Conservation (phyloP, 2,888 invertebrate species). For the Tetragnatha montana region DNA sequence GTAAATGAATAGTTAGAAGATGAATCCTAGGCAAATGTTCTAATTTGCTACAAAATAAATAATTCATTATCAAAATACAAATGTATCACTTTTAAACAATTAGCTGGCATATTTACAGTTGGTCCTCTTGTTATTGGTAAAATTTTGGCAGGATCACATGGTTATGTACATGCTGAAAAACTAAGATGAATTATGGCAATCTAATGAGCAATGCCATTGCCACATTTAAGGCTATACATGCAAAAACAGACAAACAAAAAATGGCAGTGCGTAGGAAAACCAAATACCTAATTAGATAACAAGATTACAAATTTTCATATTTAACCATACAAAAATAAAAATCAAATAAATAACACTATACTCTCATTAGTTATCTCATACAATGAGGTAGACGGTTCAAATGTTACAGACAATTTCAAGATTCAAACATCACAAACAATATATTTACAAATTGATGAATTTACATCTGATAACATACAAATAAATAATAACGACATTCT, state of each 20-base stretch:
- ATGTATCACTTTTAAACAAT: not conserved
- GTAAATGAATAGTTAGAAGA: too few species aligned
- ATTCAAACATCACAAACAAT: conserved; percentile 34
- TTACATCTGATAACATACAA: conserved; percentile 35
- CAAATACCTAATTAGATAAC: conserved; percentile 9
- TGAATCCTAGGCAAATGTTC: too few species aligned
- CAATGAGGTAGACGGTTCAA: conserved; percentile 53
- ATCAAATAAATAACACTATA: conserved; percentile 46
- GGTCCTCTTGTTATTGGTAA: conserved; percentile 43
- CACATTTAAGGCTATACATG: conserved; percentile 10
- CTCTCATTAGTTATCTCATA: conserved; percentile 9
- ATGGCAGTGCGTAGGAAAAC: conserved; percentile 44
- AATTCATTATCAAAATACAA: too few species aligned
- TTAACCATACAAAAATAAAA: conserved; percentile 36
- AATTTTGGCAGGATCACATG: conserved; percentile 58
- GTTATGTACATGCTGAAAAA: conserved; percentile 30
- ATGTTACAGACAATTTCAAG: conserved; percentile 28
- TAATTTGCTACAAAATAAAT: too few species aligned
- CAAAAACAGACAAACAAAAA: conserved; percentile 30
- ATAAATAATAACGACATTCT: conserved; percentile 29
- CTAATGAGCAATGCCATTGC: conserved; percentile 35
- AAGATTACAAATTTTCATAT: conserved; percentile 17
- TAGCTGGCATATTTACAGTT: conserved; percentile 36
- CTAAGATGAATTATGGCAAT: conserved; percentile 25
- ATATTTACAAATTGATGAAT: conserved; percentile 50